Percentiles rank a stretch among this genome's conserved stretches.
phyloP scores from a whole-genome alignment of 2,113 vertebrate species.

The Apaloderma vittatum region DNA sequence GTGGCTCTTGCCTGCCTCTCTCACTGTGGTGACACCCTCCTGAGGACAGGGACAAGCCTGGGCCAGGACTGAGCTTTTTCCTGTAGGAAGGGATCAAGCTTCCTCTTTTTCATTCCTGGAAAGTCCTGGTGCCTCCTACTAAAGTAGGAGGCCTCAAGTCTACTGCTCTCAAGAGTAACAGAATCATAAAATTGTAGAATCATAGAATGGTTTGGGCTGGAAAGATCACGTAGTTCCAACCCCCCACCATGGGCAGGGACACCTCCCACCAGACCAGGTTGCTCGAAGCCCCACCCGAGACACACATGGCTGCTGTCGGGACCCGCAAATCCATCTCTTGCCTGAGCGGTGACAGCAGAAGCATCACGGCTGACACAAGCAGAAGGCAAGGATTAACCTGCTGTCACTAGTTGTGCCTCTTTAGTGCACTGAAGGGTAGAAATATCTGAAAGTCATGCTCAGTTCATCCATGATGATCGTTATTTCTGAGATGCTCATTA shows the following conservation, averaged over 20 bases:
- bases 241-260: no score
- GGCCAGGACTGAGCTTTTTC: not conserved
- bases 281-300: not conserved
- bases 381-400: not conserved
- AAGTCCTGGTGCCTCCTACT: not conserved
- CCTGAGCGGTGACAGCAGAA: not conserved
- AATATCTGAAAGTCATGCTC: not conserved
- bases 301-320: no score
- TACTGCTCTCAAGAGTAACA: not conserved
- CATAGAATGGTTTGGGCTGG: no score
- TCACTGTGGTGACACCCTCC: not conserved
- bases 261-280: no score
- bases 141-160: fast-evolving
- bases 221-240: no score
- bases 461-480: not conserved
- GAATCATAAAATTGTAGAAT: no score
- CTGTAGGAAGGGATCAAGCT: not conserved
- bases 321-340: not conserved
- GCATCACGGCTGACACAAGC: fast-evolving
- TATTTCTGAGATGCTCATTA: not conserved
- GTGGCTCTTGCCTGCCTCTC: not conserved
- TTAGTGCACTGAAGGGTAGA: not conserved
- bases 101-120: not conserved
- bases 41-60: not conserved
- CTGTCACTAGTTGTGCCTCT: not conserved